A percentile compares a stretch with the other conserved stretches of the same genome.
Evolutionary conservation across 2,113 vertebrate genomes (phyloP).

Genomic region (Corythornis cristatus): DNA sequence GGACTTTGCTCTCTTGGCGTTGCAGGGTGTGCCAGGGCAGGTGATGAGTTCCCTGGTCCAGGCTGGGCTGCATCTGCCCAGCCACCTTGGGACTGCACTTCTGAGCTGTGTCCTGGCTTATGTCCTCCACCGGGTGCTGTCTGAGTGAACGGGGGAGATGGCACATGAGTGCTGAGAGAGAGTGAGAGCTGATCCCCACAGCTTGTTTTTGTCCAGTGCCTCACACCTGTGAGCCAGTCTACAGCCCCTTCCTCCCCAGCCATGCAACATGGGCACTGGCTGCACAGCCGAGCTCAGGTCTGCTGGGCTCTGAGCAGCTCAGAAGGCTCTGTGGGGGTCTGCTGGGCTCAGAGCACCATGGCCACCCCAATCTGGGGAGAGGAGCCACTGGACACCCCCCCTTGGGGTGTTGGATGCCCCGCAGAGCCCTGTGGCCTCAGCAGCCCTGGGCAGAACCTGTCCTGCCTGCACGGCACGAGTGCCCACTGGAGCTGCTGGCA

Average conservation of each 20-base stretch:
- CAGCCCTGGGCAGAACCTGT: neutral
- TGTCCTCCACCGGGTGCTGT: neutral
- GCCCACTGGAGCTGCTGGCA: neutral
- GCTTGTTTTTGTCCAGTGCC: neutral
- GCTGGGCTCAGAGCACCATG: neutral
- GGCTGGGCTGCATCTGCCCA: neutral
- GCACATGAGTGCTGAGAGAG: neutral
- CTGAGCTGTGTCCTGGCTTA: conserved; percentile 44
- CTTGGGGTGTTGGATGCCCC: neutral
- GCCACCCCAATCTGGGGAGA: rapidly evolving
- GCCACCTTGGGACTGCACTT: neutral
- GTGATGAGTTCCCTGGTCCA: neutral
- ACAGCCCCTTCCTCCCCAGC: neutral
- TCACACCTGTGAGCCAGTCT: rapidly evolving
- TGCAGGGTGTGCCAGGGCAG: conserved; percentile 33
- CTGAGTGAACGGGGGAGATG: neutral
- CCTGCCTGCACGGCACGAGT: rapidly evolving
- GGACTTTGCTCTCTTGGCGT: neutral
- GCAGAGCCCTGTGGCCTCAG: neutral
- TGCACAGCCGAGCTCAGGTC: neutral
- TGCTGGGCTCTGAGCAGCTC: neutral
- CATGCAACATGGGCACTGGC: rapidly evolving
- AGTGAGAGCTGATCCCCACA: rapidly evolving
- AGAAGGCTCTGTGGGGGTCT: neutral
- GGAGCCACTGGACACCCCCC: neutral